Evolutionary conservation across 2,888 invertebrate species (phyloP).

Genomic region (Hydropsyche betteni): DNA sequence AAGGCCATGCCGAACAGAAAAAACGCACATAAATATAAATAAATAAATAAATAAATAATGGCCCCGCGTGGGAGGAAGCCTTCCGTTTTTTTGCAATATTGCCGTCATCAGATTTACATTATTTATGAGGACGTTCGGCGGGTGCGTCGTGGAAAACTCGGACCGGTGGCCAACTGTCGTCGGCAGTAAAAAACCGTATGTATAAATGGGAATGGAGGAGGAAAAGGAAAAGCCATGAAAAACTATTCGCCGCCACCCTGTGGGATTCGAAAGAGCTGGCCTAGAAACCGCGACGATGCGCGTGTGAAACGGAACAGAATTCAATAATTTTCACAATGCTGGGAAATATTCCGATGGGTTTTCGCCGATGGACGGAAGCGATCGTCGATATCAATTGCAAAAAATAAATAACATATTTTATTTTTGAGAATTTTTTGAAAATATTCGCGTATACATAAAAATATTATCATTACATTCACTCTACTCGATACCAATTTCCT

Average conservation of each 20-base stretch:
- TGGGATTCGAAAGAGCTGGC: conserved; percentile 5
- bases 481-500: no score
- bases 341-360: no score
- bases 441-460: no score
- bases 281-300: background rate
- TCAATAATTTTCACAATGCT: background rate
- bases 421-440: no score
- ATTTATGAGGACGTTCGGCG: conserved; percentile 31
- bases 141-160: background rate
- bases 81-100: background rate
- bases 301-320: conserved; percentile 2
- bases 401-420: no score
- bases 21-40: conserved; percentile 17
- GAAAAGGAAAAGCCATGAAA: conserved; percentile 2
- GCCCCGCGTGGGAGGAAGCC: background rate
- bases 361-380: no score
- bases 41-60: conserved; percentile 9
- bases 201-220: conserved; percentile 15
- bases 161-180: background rate
- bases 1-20: conserved; percentile 2
- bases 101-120: conserved; percentile 45
- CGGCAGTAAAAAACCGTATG: background rate
- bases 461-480: no score
- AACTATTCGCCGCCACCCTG: background rate
- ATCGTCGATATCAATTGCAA: no score